Percentiles rank a stretch among this genome's conserved stretches.
Conservation (phyloP, 1,140 invertebrate species). For the Zophobas atratus region DNA sequence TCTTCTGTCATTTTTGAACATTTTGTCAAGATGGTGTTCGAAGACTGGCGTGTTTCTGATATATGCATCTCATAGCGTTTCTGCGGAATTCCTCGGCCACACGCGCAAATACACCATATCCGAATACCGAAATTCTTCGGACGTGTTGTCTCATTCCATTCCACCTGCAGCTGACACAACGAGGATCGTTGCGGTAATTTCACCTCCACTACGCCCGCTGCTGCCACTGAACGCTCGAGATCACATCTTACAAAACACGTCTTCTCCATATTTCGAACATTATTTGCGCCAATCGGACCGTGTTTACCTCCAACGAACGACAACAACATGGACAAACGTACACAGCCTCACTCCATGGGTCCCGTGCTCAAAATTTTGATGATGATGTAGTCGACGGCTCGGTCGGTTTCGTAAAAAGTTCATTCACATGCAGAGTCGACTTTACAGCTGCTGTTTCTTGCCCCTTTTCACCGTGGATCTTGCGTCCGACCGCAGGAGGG, state of each 20-base stretch:
- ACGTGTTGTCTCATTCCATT: slow-evolving; percentile 58
- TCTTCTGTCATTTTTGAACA: slow-evolving; percentile 78
- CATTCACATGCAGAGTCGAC: slow-evolving; percentile 67
- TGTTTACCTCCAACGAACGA: slow-evolving; percentile 31
- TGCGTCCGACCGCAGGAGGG: too few relatives aligned
- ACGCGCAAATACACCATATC: slow-evolving; percentile 58
- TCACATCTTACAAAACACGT: slow-evolving; percentile 55
- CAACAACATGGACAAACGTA: slow-evolving; percentile 28
- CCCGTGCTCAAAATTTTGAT: slow-evolving; percentile 60
- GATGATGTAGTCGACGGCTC: slow-evolving; percentile 61
- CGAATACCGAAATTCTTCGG: slow-evolving; percentile 47
- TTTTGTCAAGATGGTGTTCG: slow-evolving; percentile 70
- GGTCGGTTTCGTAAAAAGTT: slow-evolving; percentile 62
- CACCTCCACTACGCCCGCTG: slow-evolving; percentile 55
- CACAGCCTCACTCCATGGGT: slow-evolving; percentile 43
- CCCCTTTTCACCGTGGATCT: too few relatives aligned
- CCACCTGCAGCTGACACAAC: slow-evolving; percentile 64
- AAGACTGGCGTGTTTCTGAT: slow-evolving; percentile 58
- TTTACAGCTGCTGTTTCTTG: slow-evolving; percentile 47
- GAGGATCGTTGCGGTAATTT: slow-evolving; percentile 56
- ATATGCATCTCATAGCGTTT: slow-evolving; percentile 66
- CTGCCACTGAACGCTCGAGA: slow-evolving; percentile 48
- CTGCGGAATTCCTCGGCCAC: slow-evolving; percentile 52
- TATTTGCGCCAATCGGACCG: slow-evolving; percentile 30
- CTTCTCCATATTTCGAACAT: slow-evolving; percentile 57